Evolutionary conservation across 2,888 invertebrate species (phyloP), one percentile per base, ranked within the genome.

Genomic region (Pristionchus entomophagus): DNA sequence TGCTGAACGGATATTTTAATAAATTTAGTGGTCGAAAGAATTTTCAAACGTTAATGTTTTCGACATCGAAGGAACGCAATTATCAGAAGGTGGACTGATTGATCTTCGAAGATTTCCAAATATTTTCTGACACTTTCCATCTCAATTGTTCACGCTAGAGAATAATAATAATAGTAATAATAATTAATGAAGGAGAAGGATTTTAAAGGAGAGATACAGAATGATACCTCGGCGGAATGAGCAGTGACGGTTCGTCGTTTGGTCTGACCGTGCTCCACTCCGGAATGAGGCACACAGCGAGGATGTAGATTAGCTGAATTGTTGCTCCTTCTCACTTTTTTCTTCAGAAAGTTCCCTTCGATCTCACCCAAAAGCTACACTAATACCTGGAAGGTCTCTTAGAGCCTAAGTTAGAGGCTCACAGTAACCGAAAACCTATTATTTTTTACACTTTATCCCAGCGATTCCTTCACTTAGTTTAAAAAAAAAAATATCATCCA

Each of bases 181-280:
- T n/a, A n/a, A n/a, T n/a, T n/a, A n/a, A n/a, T n/a, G n/a, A n/a
- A n/a, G n/a, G n/a, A n/a, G n/a, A n/a, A n/a, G n/a, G 32, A 65
- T 29, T 65, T 65, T 29, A n/a, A 14, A 32, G 4, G 5, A 6
- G 29, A 32, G n/a, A n/a, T n/a, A n/a, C n/a, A n/a, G n/a, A n/a
- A n/a, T n/a, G n/a, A 29, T 65, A 17, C 35, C 65, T 45, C 32
- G 83, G 83, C 2, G 29, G 83, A 22, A 84, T 65, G 32, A 84
- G 65, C 65, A 84, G 83, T 1, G 83, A 62, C 19, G 83, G 83
- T 12, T 84, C 83, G 32, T 62, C 83, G 22, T 84, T 84, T 2
- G 49, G 83, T 29, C 26, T 38, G 3, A 84, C 83, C 14, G 83
- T 84, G n/a, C 83, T 84, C 83, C 83, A 84, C n/a, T 62, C 26